Evolutionary conservation across 1,140 invertebrate species (phyloP).

Genomic region (Drosophila nebulosa): DNA sequence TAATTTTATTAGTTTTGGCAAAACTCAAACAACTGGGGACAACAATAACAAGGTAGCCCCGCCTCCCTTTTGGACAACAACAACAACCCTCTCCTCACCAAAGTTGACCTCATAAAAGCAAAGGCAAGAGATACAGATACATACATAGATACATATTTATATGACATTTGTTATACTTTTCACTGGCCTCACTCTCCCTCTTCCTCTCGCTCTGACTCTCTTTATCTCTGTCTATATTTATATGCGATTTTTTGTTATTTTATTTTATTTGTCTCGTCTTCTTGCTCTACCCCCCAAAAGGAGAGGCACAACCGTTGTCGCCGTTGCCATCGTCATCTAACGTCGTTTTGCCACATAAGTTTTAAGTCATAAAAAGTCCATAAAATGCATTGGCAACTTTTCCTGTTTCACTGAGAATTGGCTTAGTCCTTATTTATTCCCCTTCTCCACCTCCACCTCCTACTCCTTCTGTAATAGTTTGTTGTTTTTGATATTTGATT

Average conservation of each 20-base stretch:
- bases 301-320: not conserved
- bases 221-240: conserved; percentile 22
- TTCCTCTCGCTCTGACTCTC: conserved; percentile 24
- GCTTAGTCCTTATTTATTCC: not conserved
- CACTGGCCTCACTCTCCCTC: conserved; percentile 31
- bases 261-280: conserved; percentile 7
- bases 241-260: conserved; percentile 24
- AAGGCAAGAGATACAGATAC: conserved; percentile 29
- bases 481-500: conserved; percentile 60
- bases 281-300: too few relatives aligned
- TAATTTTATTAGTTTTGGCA: conserved; percentile 79
- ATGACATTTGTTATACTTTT: conserved; percentile 71
- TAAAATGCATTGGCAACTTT: conserved; percentile 76
- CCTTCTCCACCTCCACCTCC: conserved; percentile 4
- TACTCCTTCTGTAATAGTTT: conserved; percentile 18
- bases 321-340: conserved; percentile 1
- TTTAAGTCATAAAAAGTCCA: conserved; percentile 76
- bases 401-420: conserved; percentile 7
- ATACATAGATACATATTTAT: conserved; percentile 63
- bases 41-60: conserved; percentile 60
- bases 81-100: too few relatives aligned
- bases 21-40: conserved; percentile 76
- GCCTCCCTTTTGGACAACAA: not conserved
- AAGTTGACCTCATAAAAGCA: conserved; percentile 64
- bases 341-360: conserved; percentile 62